Conservation (phyloP, 2,797 vertebrate species). For the Gephyroberyx darwinii region DNA sequence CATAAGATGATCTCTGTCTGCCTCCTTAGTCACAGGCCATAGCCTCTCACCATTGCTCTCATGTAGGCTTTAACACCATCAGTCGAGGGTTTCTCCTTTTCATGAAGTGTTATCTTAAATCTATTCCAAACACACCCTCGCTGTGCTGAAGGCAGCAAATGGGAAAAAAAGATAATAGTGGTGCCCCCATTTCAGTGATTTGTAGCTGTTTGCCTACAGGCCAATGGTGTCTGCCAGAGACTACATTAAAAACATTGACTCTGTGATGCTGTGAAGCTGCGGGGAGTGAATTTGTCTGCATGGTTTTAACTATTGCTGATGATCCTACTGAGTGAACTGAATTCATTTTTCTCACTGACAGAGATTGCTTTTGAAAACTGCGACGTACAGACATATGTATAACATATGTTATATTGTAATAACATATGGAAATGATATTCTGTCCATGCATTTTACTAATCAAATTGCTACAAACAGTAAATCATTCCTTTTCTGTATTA, state of each 20-base stretch:
- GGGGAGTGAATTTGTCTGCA: conserved; percentile 54
- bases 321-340: conserved; percentile 10
- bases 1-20: too few species aligned
- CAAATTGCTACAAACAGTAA: conserved; percentile 12
- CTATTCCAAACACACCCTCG: conserved; percentile 56
- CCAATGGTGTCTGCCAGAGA: conserved; percentile 36
- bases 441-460: neutral
- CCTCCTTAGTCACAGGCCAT: too few species aligned
- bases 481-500: conserved; percentile 60
- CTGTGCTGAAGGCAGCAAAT: conserved; percentile 27
- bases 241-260: conserved; percentile 39
- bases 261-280: conserved; percentile 26
- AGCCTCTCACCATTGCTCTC: too few species aligned
- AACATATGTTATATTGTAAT: conserved; percentile 39
- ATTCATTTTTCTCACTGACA: conserved; percentile 21
- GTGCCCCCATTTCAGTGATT: conserved; percentile 48
- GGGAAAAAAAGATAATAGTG: conserved; percentile 34
- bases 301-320: conserved; percentile 51
- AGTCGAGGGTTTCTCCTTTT: conserved; percentile 47
- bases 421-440: conserved; percentile 37
- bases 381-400: conserved; percentile 32
- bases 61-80: neutral
- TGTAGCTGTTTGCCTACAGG: conserved; percentile 53
- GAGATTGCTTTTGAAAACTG: conserved; percentile 27
- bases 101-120: conserved; percentile 56